A percentile compares a stretch with the other conserved stretches of the same genome.
phyloP scores from a whole-genome alignment of 2,888 invertebrate genomes.

The Spicauda simplicius region DNA sequence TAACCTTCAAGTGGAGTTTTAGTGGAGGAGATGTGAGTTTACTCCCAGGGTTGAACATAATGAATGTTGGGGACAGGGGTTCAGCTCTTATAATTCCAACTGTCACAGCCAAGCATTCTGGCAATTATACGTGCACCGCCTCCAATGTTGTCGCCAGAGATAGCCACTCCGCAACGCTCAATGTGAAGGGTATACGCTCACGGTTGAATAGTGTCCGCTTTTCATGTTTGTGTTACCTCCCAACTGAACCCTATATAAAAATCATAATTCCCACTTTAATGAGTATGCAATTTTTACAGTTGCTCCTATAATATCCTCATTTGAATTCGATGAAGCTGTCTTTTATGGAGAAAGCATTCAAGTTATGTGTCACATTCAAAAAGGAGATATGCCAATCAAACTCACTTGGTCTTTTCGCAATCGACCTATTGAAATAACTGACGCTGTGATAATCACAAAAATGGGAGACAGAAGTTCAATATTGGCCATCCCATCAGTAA shows the following conservation, averaged over 20 bases:
- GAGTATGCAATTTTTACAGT: slow-evolving; percentile 72
- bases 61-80: slow-evolving; percentile 87
- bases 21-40: slow-evolving; percentile 86
- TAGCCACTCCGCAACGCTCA: slow-evolving; percentile 85
- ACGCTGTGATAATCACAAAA: slow-evolving; percentile 81
- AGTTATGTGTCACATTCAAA: slow-evolving; percentile 84
- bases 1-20: slow-evolving; percentile 90
- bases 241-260: slow-evolving; percentile 33
- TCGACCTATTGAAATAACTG: slow-evolving; percentile 68
- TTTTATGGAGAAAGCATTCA: slow-evolving; percentile 86
- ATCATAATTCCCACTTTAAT: slow-evolving; percentile 39
- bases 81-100: slow-evolving; percentile 88
- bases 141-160: slow-evolving; percentile 86
- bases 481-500: slow-evolving; percentile 87
- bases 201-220: slow-evolving; percentile 63
- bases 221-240: slow-evolving; percentile 58
- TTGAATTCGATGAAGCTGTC: slow-evolving; percentile 83
- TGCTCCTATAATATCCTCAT: slow-evolving; percentile 85
- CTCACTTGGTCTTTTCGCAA: slow-evolving; percentile 89
- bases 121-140: slow-evolving; percentile 88
- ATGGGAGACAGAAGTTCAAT: slow-evolving; percentile 86
- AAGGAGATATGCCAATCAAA: slow-evolving; percentile 89
- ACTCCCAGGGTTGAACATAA: slow-evolving; percentile 86
- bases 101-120: slow-evolving; percentile 88
- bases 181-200: slow-evolving; percentile 86